phyloP scores from a whole-genome alignment of 2,797 vertebrate species.

The Gambelia wislizenii region DNA sequence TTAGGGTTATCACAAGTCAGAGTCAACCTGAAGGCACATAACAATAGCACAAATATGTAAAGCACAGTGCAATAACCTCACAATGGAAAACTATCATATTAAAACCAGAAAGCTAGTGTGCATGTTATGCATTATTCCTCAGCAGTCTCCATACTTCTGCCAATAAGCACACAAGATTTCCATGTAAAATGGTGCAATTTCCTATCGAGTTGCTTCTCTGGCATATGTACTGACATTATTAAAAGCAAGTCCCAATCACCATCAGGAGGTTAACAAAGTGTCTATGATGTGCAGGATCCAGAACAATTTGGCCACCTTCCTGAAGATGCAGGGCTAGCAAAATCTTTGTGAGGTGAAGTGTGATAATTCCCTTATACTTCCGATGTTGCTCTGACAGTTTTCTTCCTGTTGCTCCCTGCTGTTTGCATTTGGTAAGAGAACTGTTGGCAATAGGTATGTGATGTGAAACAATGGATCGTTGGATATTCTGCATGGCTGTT shows the following conservation, averaged over 20 bases:
- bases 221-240: not conserved
- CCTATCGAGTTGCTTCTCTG: not conserved
- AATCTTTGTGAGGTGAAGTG: conserved; percentile 1
- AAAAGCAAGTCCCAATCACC: not conserved
- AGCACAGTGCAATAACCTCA: not conserved
- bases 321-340: not conserved
- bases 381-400: not conserved
- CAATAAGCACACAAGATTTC: not conserved
- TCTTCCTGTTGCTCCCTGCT: not conserved
- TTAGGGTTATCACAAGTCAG: too few relatives aligned
- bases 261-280: not conserved
- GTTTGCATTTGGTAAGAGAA: not conserved
- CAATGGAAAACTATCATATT: too few relatives aligned
- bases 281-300: not conserved
- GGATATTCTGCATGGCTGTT: not conserved
- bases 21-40: too few relatives aligned
- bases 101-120: not conserved
- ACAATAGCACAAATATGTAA: not conserved
- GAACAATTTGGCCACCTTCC: not conserved
- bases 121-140: not conserved
- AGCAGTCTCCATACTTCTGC: too few relatives aligned
- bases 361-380: not conserved
- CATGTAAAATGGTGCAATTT: not conserved
- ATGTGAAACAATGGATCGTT: conserved; percentile 37
- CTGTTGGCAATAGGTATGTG: not conserved